Base-by-base conservation (phyloP, 1,140 invertebrate genomes). In the Helicoverpa zea region DNA sequence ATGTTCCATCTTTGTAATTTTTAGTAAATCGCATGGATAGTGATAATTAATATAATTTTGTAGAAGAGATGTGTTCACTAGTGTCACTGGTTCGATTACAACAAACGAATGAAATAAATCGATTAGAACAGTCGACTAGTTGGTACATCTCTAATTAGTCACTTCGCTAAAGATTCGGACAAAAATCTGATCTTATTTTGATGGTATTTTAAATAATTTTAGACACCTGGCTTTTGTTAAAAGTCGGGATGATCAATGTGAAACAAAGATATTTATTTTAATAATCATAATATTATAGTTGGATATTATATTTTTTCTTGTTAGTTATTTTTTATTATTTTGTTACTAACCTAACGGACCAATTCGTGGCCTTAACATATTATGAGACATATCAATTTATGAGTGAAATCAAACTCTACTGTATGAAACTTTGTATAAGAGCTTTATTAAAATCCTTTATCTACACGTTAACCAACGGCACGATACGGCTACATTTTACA, bases 361-460 rank as follows among this genome's bases (percentile, higher is more conserved):
- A 82, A 84, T 77, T 74, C 66, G 83, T 80, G 83, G 81, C 83
- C 83, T 84, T 82, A 81, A 61, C 54, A 68, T 54, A 56, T 79
- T 68, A 64, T 80, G 64, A 72, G 30, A 76, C 35, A 76, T 76
- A 61, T 72, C 78, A 82, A 79, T 18, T 35, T 56, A 47, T 49
- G 76, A 49, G 52, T 70, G 64, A 79, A 79, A 68, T 78, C n/a
- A 79, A 79, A 79, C 64, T 47, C 64, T 56, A 49, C 52, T 43
- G 63, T 79, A 79, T 30, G 51, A 79, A 68, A 79, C 35, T 79
- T 79, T 30, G 64, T 79, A 70, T 59, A 79, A 79, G 76, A 79
- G 64, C 76, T 79, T 79, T 79, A 79, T 79, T 79, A 79, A 79
- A 58, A 70, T 58, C 30, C 30, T 70, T 64, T 70, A 70, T 79